Conservation (phyloP, 1,140 invertebrate genomes). For the Apocrypta bakeri region DNA sequence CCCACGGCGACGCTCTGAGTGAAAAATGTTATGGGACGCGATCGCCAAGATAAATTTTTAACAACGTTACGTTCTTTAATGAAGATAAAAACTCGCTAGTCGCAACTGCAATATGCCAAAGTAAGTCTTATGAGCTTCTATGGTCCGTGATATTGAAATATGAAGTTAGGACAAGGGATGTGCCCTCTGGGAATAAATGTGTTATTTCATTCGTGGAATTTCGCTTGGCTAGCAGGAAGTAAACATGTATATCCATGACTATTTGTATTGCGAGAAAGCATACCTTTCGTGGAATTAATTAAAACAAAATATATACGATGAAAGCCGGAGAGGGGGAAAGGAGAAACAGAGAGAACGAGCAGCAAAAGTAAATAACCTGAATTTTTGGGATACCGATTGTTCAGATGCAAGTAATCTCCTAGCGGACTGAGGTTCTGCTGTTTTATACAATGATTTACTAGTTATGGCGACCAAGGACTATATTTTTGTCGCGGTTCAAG, state of each 20-base stretch:
- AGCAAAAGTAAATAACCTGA: neutral
- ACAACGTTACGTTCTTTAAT: neutral
- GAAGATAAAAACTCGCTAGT: neutral
- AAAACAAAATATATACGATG: neutral
- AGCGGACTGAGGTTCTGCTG: too few relatives aligned
- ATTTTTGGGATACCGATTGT: neutral
- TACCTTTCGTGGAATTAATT: neutral
- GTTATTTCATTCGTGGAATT: neutral
- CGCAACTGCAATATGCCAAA: neutral
- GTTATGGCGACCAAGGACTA: neutral
- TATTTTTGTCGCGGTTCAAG: neutral
- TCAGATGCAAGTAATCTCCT: too few relatives aligned
- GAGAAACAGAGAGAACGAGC: neutral
- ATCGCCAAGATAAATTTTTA: neutral
- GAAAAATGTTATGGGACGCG: too few relatives aligned
- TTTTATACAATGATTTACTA: too few relatives aligned
- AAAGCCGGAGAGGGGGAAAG: neutral
- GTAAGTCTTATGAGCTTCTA: neutral
- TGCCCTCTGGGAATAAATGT: neutral
- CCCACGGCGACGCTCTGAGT: too few relatives aligned
- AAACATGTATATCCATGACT: neutral
- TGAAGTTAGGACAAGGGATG: neutral
- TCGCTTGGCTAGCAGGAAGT: neutral
- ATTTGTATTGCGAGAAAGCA: neutral
- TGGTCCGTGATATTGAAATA: neutral